Evolutionary conservation across 2,888 invertebrate species (phyloP).

Genomic region (Unio delphinus): DNA sequence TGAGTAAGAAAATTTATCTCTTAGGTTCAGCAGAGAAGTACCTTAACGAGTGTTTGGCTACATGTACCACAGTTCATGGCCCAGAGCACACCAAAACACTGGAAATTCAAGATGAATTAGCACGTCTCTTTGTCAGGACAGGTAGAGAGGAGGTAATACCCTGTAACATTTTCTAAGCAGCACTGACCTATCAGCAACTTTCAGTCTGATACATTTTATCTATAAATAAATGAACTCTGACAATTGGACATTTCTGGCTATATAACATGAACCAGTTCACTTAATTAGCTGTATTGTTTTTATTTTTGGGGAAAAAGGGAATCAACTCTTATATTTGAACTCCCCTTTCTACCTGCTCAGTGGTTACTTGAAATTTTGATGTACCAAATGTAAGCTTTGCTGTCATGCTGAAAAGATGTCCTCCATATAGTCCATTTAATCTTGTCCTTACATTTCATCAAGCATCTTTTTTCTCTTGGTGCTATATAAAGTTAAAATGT

Average conservation of each 20-base stretch:
- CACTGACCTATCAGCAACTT: background rate
- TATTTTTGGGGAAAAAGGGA: background rate
- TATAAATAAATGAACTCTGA: background rate
- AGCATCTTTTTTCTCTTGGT: too few relatives aligned
- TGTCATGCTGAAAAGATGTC: too few relatives aligned
- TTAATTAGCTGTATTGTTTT: background rate
- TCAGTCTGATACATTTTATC: background rate
- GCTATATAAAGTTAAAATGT: too few relatives aligned
- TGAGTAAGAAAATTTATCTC: background rate
- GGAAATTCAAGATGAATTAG: slow-evolving; percentile 66
- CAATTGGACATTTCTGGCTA: background rate
- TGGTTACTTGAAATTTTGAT: too few relatives aligned
- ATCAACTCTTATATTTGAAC: too few relatives aligned
- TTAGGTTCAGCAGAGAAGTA: slow-evolving; percentile 69
- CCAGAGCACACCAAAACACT: slow-evolving; percentile 65
- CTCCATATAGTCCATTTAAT: too few relatives aligned
- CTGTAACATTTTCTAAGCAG: background rate
- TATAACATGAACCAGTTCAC: background rate
- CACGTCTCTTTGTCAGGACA: slow-evolving; percentile 63
- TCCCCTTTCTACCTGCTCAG: too few relatives aligned
- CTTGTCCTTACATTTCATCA: too few relatives aligned
- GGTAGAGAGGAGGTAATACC: slow-evolving; percentile 58
- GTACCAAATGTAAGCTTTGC: too few relatives aligned
- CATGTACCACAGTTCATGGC: slow-evolving; percentile 63
- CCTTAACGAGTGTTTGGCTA: slow-evolving; percentile 64